phyloP scores from a whole-genome alignment of 2,888 invertebrate species.

The Keiferia lycopersicella region DNA sequence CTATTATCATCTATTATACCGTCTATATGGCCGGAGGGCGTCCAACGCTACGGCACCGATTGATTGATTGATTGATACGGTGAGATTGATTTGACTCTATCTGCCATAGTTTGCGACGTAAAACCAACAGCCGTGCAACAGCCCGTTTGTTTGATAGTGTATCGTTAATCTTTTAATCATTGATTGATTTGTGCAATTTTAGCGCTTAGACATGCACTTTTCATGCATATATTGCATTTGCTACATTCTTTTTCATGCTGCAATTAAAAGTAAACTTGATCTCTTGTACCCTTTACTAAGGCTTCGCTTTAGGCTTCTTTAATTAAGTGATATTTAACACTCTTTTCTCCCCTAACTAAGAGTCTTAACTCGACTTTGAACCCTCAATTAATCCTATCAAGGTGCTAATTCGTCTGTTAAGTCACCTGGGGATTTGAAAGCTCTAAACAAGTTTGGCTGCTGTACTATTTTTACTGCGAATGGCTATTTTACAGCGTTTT shows the following conservation, averaged over 20 bases:
- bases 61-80: too few relatives aligned
- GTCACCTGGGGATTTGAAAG: conserved; percentile 7
- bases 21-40: too few relatives aligned
- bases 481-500: conserved; percentile 7
- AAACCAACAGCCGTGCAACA: too few relatives aligned
- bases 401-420: conserved; percentile 7
- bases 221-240: not conserved
- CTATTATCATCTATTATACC: too few relatives aligned
- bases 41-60: too few relatives aligned
- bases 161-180: too few relatives aligned
- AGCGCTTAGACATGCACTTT: too few relatives aligned
- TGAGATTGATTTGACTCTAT: too few relatives aligned
- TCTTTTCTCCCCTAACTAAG: conserved; percentile 37
- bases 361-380: not conserved
- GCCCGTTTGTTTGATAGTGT: too few relatives aligned
- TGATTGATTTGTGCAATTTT: too few relatives aligned
- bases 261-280: conserved; percentile 48
- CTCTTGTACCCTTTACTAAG: conserved; percentile 52
- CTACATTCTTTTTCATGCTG: not conserved
- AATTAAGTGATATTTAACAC: conserved; percentile 68
- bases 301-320: conserved; percentile 70
- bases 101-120: too few relatives aligned
- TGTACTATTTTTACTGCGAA: conserved; percentile 11
- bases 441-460: conserved; percentile 18
- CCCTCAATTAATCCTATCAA: conserved; percentile 15